These are phyloP conservation scores for Endomychus coccineus DNA, from an alignment of 2,888 invertebrate genomes.

Conservation along the genomic window DNA sequence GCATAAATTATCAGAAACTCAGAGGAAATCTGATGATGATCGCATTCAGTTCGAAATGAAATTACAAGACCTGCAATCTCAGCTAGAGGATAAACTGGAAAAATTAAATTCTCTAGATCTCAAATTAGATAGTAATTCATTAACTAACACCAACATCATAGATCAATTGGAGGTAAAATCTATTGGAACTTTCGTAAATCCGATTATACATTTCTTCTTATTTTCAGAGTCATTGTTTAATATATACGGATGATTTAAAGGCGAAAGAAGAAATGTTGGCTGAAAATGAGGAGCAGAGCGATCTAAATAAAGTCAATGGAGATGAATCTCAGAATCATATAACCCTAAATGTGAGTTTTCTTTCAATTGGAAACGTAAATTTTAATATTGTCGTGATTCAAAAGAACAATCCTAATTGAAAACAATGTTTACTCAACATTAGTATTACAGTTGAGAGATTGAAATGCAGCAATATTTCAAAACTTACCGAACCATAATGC, in stretches of 20 bases:
- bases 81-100: conserved; percentile 12
- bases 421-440: too few relatives aligned
- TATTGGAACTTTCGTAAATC: background rate
- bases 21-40: conserved; percentile 31
- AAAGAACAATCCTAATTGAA: too few relatives aligned
- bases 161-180: conserved; percentile 19
- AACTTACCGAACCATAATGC: too few relatives aligned
- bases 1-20: conserved; percentile 48
- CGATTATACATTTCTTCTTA: background rate
- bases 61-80: conserved; percentile 11
- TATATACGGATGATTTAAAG: conserved; percentile 24
- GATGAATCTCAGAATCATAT: conserved; percentile 32
- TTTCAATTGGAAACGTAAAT: too few relatives aligned
- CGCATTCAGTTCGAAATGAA: conserved; percentile 9
- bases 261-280: conserved; percentile 35
- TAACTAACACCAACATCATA: conserved; percentile 10
- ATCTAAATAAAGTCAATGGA: conserved; percentile 28
- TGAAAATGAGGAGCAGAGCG: conserved; percentile 30
- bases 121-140: conserved; percentile 9
- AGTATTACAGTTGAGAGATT: too few relatives aligned
- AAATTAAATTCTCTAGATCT: conserved; percentile 8
- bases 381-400: too few relatives aligned
- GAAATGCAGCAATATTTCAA: too few relatives aligned
- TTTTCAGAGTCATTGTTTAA: conserved; percentile 24
- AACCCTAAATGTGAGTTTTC: conserved; percentile 34